Base-by-base conservation (phyloP, 2,797 vertebrate species). In the Falco naumanni region DNA sequence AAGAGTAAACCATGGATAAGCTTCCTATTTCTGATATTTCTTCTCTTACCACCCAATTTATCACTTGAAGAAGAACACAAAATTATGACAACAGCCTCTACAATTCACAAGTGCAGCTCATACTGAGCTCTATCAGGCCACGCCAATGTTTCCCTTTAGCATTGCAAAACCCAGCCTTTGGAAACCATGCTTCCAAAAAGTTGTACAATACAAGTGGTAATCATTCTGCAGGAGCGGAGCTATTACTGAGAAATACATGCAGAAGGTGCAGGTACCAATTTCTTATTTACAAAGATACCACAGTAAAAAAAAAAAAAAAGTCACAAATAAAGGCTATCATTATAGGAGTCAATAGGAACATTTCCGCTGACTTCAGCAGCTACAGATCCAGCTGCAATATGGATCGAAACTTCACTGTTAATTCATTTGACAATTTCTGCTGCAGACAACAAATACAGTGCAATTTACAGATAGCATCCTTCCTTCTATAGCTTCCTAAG, bases 381-480 rank as follows among this genome's bases (percentile, higher is more conserved):
- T 81, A 39, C 5, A 13, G n/a, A 72, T 76, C 24, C 37, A 71
- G 13, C 31, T 84, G 48, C 51, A 89, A 20, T 4, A 3, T 54
- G 54, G 68, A 93, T 26, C 6, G 4, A 87, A 70, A 77, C 7
- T 37, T 82, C 70, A 53, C 18, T 25, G 45, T 66, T 75, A 82
- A 90, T 87, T 84, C 28, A 45, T 93, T 83, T 84, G 48, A 33
- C 84, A 77, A 51, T 90, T 95, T 85, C 45, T 87, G 51, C 31
- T 16, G 11, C 22, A 68, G 43, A 45, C 20, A 82, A 71, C 41
- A n/a, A 83, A 70, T 41, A 51, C 15, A 45, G 22, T 26, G 11
- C 43, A 69, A 50, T 60, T 77, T 50, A 60, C 54, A 77, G 47
- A 31, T 66, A 48, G 28, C 37, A 57, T 25, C 15, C 24, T 10